Evolutionary conservation across 2,888 invertebrate genomes (phyloP), one percentile per base, ranked within the genome.

Genomic region (Archaeoteleia sp.): DNA sequence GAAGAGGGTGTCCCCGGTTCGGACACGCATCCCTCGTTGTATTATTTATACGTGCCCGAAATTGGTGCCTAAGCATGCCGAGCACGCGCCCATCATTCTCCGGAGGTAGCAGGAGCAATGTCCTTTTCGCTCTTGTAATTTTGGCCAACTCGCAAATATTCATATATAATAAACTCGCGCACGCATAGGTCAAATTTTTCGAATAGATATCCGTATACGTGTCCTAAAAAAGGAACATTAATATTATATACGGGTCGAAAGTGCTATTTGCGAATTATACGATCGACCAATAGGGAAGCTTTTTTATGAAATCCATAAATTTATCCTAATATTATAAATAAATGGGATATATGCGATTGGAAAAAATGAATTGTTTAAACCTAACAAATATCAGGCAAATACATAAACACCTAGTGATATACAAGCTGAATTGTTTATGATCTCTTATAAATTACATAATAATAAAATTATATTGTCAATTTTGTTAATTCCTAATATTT

Each of bases 41-140:
- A 83, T 84, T 83, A 84, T 83, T 84, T 83, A 84, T 82, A 78
- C 72, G 75, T 67, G 70, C 70, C 73, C 74, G 76, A 81, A 84
- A 84, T 83, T 81, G 84, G 80, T 80, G 77, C 77, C 78, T 77
- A 76, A 69, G 81, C 78, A 83, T 81, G 80, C 84, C 62, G 75
- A 75, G 80, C 84, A 84, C 81, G 83, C 80, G 77, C 75, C 77
- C 72, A 70, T 74, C 74, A 58, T 71, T 73, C 73, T 53, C 55
- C 54, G 49, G 29, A 54, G 54, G 60, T 72, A 67, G 42, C 61
- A 45, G 62, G 48, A 66, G 74, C 62, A 69, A 71, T 63, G 71
- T 72, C 71, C 74, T 72, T 71, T 71, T 73, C 70, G 77, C 74
- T 74, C 71, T 74, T 63, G 74, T 71, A 74, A 70, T 77, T 75